Evolutionary conservation across 2,888 invertebrate species (phyloP).

Genomic region (Macropis europaea): DNA sequence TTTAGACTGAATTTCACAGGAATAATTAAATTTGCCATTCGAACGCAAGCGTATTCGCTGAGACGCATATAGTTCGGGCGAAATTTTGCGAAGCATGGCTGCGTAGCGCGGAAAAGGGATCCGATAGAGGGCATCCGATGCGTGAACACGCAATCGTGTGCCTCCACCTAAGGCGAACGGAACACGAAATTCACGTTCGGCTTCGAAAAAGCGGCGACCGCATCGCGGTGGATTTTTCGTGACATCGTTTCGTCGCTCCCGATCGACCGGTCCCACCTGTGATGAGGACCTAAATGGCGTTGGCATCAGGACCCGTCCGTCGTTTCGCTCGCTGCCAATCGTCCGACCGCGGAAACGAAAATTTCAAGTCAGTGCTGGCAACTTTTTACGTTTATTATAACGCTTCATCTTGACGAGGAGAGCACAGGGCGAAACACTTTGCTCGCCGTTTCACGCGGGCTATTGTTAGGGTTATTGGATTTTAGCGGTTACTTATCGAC

Average conservation of each 20-base stretch:
- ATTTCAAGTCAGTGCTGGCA: slow-evolving; percentile 79
- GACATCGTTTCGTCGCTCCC: slow-evolving; percentile 4
- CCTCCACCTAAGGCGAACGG: slow-evolving; percentile 24
- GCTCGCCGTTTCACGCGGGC: slow-evolving; percentile 34
- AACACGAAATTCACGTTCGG: slow-evolving; percentile 25
- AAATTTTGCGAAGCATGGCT: slow-evolving; percentile 35
- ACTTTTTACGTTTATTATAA: slow-evolving; percentile 72
- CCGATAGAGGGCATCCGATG: slow-evolving; percentile 52
- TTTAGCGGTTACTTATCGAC: slow-evolving; percentile 51
- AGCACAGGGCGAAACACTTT: slow-evolving; percentile 50
- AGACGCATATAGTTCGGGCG: neutral
- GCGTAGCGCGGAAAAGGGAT: slow-evolving; percentile 9
- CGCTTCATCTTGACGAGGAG: slow-evolving; percentile 44
- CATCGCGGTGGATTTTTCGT: slow-evolving; percentile 4
- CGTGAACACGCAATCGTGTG: slow-evolving; percentile 38
- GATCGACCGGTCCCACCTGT: slow-evolving; percentile 34
- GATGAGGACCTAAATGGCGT: slow-evolving; percentile 70
- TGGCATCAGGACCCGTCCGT: slow-evolving; percentile 60
- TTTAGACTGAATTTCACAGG: too few relatives aligned
- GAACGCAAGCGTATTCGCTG: neutral
- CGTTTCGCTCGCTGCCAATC: slow-evolving; percentile 76
- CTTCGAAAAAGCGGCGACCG: slow-evolving; percentile 31
- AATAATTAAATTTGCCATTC: too few relatives aligned
- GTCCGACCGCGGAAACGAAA: slow-evolving; percentile 73
- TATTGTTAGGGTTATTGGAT: slow-evolving; percentile 56